phyloP scores from a whole-genome alignment of 1,140 invertebrate genomes.

The Microvelia longipes region DNA sequence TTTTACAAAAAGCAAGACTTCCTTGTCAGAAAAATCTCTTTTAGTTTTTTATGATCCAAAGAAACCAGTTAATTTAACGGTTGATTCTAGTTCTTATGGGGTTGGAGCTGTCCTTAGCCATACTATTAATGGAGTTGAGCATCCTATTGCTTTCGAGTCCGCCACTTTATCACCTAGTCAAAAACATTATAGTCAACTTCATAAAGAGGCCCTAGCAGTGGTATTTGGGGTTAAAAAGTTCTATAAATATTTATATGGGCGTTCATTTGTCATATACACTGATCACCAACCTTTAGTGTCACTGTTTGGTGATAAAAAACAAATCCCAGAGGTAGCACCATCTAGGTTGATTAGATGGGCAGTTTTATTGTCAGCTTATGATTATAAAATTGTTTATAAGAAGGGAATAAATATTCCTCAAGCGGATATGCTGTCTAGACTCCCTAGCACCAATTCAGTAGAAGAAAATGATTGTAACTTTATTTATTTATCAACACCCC shows the following conservation, averaged over 20 bases:
- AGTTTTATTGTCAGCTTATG: constrained; percentile 14
- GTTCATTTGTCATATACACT: not conserved
- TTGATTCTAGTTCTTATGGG: constrained; percentile 22
- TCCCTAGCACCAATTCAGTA: not conserved
- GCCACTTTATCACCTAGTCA: constrained; percentile 27
- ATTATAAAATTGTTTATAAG: constrained; percentile 15
- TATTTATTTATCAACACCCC: not conserved
- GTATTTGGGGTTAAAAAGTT: constrained; percentile 30
- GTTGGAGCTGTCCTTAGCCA: constrained; percentile 31
- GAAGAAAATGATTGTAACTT: not conserved
- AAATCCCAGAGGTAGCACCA: constrained; percentile 25
- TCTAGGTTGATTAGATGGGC: constrained; percentile 14
- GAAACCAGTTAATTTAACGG: constrained; percentile 16
- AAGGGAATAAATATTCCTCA: constrained; percentile 10
- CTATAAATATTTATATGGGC: constrained; percentile 22
- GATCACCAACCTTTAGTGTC: not conserved
- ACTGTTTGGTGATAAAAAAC: not conserved
- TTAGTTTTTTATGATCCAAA: constrained; percentile 17
- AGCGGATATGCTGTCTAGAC: constrained; percentile 7
- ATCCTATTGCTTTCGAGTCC: constrained; percentile 30
- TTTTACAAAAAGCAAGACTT: constrained; percentile 14
- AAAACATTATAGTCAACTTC: constrained; percentile 32
- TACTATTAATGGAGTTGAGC: constrained; percentile 21
- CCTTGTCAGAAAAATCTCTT: constrained; percentile 8
- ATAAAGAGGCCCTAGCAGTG: constrained; percentile 33